Evolutionary conservation across 2,888 invertebrate genomes (phyloP).

Genomic region (Phania funesta): DNA sequence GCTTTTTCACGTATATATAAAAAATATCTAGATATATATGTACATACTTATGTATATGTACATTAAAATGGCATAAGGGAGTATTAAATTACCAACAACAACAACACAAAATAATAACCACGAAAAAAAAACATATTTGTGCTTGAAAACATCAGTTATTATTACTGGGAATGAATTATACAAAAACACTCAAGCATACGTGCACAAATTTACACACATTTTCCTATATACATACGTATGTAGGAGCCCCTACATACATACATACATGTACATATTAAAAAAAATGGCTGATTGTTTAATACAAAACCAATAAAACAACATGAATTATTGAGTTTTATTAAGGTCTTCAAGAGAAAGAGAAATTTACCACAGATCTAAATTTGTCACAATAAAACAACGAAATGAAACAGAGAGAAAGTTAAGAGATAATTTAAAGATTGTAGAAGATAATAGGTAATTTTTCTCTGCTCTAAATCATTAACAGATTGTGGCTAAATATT

Average conservation of each 20-base stretch:
- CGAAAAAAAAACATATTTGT: slow-evolving; percentile 49
- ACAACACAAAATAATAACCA: slow-evolving; percentile 43
- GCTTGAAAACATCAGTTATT: slow-evolving; percentile 61
- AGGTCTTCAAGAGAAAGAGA: neutral
- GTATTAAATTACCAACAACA: slow-evolving; percentile 64
- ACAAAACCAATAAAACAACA: slow-evolving; percentile 14
- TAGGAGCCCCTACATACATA: neutral
- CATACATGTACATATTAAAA: neutral
- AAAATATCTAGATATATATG: neutral
- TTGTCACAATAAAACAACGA: neutral
- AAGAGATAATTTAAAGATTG: no score
- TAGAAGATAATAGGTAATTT: no score
- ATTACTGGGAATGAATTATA: slow-evolving; percentile 29
- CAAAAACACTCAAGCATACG: neutral
- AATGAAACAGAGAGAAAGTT: no score
- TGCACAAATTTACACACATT: neutral
- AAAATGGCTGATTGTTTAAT: slow-evolving; percentile 46
- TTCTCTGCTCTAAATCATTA: no score
- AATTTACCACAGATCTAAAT: neutral
- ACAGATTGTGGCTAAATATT: no score
- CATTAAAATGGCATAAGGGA: slow-evolving; percentile 45
- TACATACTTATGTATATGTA: neutral
- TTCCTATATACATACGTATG: neutral
- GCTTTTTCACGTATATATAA: no score
- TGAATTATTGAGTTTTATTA: slow-evolving; percentile 25